Evolutionary conservation across 2,888 invertebrate genomes (phyloP).

Genomic region (Drosophila longiperda): DNA sequence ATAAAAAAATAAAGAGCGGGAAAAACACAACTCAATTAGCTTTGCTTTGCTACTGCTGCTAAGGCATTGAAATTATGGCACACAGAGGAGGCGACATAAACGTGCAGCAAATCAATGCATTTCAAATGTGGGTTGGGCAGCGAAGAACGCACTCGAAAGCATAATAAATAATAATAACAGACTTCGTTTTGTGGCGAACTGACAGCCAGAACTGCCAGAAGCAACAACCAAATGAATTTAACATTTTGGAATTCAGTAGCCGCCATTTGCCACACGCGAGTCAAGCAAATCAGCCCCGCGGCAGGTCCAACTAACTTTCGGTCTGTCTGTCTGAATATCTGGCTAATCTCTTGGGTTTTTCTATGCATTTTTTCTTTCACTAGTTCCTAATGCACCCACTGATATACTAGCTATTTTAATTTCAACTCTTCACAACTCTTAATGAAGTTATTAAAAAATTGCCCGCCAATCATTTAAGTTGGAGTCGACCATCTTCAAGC

Average conservation of each 20-base stretch:
- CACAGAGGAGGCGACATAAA: slow-evolving; percentile 9
- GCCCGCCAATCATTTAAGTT: slow-evolving; percentile 69
- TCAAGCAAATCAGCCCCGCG: slow-evolving; percentile 42
- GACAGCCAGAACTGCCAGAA: slow-evolving; percentile 63
- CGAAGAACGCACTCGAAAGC: slow-evolving; percentile 65
- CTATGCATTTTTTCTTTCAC: slow-evolving; percentile 1
- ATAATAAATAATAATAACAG: slow-evolving; percentile 82
- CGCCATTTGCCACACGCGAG: slow-evolving; percentile 72
- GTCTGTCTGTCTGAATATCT: neutral
- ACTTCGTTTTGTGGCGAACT: slow-evolving; percentile 73
- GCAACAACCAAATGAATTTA: slow-evolving; percentile 31
- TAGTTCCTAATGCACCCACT: slow-evolving; percentile 50
- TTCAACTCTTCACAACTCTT: slow-evolving; percentile 49
- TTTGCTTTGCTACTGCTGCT: slow-evolving; percentile 2
- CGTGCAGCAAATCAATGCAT: slow-evolving; percentile 54
- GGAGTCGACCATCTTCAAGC: slow-evolving; percentile 33
- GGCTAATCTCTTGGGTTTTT: slow-evolving; percentile 17
- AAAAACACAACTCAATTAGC: slow-evolving; percentile 76
- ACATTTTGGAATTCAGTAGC: slow-evolving; percentile 66
- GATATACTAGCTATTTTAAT: slow-evolving; percentile 61
- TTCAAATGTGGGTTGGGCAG: slow-evolving; percentile 53
- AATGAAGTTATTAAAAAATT: slow-evolving; percentile 81
- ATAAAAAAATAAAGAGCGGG: slow-evolving; percentile 2
- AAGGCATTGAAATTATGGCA: slow-evolving; percentile 31
- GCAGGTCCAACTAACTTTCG: neutral